Evolutionary conservation across 2,888 invertebrate species (phyloP).

Genomic region (Tromatobia lineatoria): DNA sequence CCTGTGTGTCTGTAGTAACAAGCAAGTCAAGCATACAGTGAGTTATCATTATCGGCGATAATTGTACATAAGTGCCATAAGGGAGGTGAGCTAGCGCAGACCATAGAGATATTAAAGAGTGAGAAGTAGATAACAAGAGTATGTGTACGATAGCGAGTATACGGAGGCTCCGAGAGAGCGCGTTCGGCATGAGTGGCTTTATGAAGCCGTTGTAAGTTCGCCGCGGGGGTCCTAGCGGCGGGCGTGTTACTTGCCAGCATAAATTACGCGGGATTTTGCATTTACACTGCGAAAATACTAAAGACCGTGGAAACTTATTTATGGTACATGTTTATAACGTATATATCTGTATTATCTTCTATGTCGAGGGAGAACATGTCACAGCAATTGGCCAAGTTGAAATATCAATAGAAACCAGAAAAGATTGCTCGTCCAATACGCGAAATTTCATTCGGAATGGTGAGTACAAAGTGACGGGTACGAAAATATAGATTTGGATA

Average conservation of each 20-base stretch:
- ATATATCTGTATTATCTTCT: conserved; percentile 33
- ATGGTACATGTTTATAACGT: conserved; percentile 61
- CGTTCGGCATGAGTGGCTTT: conserved; percentile 75
- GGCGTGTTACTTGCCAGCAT: conserved; percentile 83
- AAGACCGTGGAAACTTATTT: conserved; percentile 72
- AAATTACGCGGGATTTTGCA: conserved; percentile 83
- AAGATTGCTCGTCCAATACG: conserved; percentile 1
- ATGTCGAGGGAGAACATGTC: neutral
- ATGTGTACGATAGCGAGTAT: conserved; percentile 46
- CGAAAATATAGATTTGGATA: no score
- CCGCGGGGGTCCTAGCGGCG: conserved; percentile 81
- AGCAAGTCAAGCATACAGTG: conserved; percentile 59
- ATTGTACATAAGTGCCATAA: conserved; percentile 69
- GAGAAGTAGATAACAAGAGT: conserved; percentile 65
- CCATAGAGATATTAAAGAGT: conserved; percentile 58
- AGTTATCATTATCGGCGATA: conserved; percentile 73
- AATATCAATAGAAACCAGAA: conserved; percentile 37
- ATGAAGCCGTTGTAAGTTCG: conserved; percentile 83
- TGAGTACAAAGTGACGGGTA: no score
- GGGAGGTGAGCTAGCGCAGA: conserved; percentile 54
- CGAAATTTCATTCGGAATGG: no score
- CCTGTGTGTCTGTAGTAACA: conserved; percentile 27
- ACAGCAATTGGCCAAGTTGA: conserved; percentile 17
- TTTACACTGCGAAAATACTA: conserved; percentile 81
- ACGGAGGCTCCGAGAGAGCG: conserved; percentile 52